Evolutionary conservation across 1,140 invertebrate genomes (phyloP).

Genomic region (Gryon sp.): DNA sequence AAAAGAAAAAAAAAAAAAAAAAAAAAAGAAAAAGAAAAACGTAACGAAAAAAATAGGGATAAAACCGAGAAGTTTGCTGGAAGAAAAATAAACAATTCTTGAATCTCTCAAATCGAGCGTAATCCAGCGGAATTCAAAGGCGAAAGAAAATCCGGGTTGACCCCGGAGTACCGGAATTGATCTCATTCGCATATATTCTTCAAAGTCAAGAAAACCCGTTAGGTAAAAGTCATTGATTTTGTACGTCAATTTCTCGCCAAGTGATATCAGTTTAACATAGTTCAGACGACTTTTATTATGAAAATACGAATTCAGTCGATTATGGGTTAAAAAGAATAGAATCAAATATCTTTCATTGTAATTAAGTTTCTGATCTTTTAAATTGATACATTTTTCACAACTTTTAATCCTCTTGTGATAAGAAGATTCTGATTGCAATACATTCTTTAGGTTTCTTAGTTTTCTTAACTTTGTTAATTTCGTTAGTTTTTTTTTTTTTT

Average conservation of each 20-base stretch:
- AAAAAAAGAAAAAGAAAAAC: no score
- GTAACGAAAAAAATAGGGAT: slow-evolving; percentile 26
- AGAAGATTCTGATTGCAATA: no score
- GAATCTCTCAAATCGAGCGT: slow-evolving; percentile 28
- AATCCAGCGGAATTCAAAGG: slow-evolving; percentile 36
- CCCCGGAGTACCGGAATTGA: slow-evolving; percentile 30
- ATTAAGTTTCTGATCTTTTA: no score
- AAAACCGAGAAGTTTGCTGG: not conserved
- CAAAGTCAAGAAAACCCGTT: slow-evolving; percentile 41
- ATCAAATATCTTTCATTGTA: no score
- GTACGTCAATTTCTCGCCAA: slow-evolving; percentile 18
- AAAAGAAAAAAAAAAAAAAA: no score
- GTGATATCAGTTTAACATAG: not conserved
- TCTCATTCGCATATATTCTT: slow-evolving; percentile 51
- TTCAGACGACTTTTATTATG: not conserved
- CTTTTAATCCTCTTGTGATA: no score
- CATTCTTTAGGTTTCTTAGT: no score
- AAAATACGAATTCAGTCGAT: not conserved
- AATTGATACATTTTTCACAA: no score
- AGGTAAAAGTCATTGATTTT: slow-evolving; percentile 41
- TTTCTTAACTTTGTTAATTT: no score
- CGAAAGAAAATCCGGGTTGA: slow-evolving; percentile 41
- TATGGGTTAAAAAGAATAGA: no score
- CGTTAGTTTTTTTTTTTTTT: no score
- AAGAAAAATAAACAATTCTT: slow-evolving; percentile 23